Base-by-base conservation (phyloP, 2,888 invertebrate species). In the Polylopha cassiicola region DNA sequence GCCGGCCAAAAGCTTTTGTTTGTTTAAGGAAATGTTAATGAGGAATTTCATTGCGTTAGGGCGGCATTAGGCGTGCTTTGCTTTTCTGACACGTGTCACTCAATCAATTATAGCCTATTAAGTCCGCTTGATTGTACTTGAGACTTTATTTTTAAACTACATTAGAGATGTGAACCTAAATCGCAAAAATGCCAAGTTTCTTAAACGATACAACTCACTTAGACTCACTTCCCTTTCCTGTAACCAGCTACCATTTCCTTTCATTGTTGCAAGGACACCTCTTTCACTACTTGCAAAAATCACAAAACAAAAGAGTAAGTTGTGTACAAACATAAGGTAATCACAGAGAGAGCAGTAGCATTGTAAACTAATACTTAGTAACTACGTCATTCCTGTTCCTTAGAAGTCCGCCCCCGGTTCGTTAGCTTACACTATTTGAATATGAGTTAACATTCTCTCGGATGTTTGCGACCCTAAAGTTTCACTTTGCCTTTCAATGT, bases 361-460 rank as follows among this genome's bases (percentile, higher is more conserved):
- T n/a, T n/a, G n/a, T 30, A 39, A 33, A 33, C 39, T 22, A 39
- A 39, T 29, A n/a, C n/a, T 28, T 22, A 13, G 7, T 7, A 30
- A 33, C 41, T 46, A 34, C 43, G 46, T 46, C 51, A 44, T 51
- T 24, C 29, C 50, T 23, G 9, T 39, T 24, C 10, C 33, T 36
- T 27, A 9, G 24, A 37, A 36, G 30, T 29, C 17, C 11, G 13
- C 46, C 38, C 62, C 61, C 62, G 62, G 65, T 77, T 84, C 82
- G 81, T 81, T 84, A 82, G 70, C 64, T 66, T 61, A 67, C 75
- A 78, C 80, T 84, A 84, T 84, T 84, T 84, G 82, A 84, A 84
- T 84, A 81, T 78, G 76, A 80, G 71, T 69, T 70, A 73, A 65
- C 67, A 60, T 68, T 63, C 50, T 60, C 42, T 34, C 47, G 58